Evolutionary conservation across 2,113 vertebrate species (phyloP).

Genomic region (Thunnus thynnus): DNA sequence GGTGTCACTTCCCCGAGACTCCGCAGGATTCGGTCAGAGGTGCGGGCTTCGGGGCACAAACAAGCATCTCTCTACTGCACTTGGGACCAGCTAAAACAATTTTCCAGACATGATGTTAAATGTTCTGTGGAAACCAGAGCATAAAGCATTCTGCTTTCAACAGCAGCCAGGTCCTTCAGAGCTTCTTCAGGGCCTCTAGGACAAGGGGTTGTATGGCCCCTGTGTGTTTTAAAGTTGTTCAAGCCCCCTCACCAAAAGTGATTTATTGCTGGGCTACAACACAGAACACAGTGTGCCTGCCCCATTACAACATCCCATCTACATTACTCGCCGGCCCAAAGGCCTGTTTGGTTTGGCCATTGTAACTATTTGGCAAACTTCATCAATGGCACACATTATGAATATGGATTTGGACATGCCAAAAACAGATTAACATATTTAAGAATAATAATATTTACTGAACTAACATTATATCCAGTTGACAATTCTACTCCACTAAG

Average conservation of each 20-base stretch:
- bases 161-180: constrained; percentile 63
- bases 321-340: constrained; percentile 27
- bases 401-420: constrained; percentile 53
- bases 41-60: constrained; percentile 58
- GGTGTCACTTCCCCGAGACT: constrained; percentile 28
- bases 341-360: constrained; percentile 69
- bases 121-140: constrained; percentile 69
- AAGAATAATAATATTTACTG: constrained; percentile 44
- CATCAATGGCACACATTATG: constrained; percentile 41
- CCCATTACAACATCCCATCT: constrained; percentile 62
- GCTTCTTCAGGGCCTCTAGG: constrained; percentile 54
- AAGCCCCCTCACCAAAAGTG: constrained; percentile 59
- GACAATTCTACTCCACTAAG: neutral
- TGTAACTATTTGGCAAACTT: constrained; percentile 48
- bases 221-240: constrained; percentile 74
- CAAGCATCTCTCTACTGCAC: constrained; percentile 54
- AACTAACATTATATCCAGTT: constrained; percentile 17
- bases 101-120: constrained; percentile 81
- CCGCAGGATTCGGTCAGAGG: constrained; percentile 33
- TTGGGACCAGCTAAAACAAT: constrained; percentile 71
- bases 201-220: constrained; percentile 52
- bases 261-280: constrained; percentile 71
- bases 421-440: constrained; percentile 42
- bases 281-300: constrained; percentile 62
- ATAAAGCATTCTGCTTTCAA: constrained; percentile 72